These are phyloP conservation scores for Entomobrya multifasciata DNA, from an alignment of 2,888 invertebrate species.

Conservation along the genomic window DNA sequence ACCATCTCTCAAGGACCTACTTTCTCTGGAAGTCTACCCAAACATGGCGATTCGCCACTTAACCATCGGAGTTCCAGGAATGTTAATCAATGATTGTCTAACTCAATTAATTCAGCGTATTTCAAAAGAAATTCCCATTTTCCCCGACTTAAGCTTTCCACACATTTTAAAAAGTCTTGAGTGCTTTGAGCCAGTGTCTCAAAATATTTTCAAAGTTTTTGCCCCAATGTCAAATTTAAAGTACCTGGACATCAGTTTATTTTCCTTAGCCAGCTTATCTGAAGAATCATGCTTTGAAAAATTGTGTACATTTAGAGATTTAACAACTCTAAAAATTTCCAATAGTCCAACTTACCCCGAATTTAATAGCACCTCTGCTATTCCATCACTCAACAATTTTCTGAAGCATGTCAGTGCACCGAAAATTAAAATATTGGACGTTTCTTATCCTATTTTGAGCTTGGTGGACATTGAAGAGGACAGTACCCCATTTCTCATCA, in stretches of 20 bases:
- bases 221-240: not conserved
- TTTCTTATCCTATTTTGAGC: conserved; percentile 11
- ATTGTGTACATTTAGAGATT: not conserved
- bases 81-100: conserved; percentile 2
- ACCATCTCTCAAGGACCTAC: not conserved
- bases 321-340: conserved; percentile 8
- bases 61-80: conserved; percentile 28
- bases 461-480: conserved; percentile 13
- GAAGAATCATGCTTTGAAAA: not conserved
- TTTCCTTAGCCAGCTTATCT: not conserved
- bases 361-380: not conserved
- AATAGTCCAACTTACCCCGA: conserved; percentile 26
- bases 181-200: conserved; percentile 6
- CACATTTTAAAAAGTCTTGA: conserved; percentile 5
- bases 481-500: conserved; percentile 1
- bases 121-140: not conserved
- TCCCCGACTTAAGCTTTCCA: not conserved
- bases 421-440: not conserved
- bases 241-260: conserved; percentile 8
- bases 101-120: not conserved
- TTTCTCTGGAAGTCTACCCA: not conserved
- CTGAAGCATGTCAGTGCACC: not conserved
- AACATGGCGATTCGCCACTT: not conserved
- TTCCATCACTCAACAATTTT: not conserved
- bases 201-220: not conserved